Conservation (phyloP, 2,797 vertebrate genomes). For the Mastacembelus armatus region DNA sequence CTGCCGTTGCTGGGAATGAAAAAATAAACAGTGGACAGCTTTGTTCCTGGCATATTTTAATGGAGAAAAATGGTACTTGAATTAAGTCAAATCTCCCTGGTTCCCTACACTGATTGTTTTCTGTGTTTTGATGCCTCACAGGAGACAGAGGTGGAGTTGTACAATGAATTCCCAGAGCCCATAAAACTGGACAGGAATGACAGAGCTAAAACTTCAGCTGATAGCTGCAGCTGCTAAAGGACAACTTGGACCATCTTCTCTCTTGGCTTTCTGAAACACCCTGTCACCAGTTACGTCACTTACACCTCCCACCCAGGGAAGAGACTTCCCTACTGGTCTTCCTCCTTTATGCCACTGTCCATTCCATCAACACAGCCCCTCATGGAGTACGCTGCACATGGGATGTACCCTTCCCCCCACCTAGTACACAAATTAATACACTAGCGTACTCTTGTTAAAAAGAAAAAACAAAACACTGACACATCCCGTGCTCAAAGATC, state of each 20-base stretch:
- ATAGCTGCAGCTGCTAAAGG: conserved; percentile 94
- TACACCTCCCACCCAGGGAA: conserved; percentile 60
- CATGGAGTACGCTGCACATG: conserved; percentile 63
- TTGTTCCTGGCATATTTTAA: neutral
- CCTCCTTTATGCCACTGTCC: conserved; percentile 65
- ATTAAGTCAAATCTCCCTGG: neutral
- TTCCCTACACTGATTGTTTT: neutral
- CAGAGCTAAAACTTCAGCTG: conserved; percentile 88
- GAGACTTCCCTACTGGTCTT: conserved; percentile 71
- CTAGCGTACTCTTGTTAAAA: conserved; percentile 44
- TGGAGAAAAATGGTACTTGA: neutral
- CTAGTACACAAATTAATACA: conserved; percentile 63
- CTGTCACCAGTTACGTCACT: conserved; percentile 61
- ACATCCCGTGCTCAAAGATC: conserved; percentile 65
- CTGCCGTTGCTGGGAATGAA: neutral
- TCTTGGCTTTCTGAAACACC: conserved; percentile 71
- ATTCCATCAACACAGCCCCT: conserved; percentile 53
- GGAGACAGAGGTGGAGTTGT: conserved; percentile 95
- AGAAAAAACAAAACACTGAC: conserved; percentile 37
- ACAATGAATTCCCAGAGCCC: conserved; percentile 94
- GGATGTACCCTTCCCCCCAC: conserved; percentile 48
- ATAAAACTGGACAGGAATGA: conserved; percentile 95
- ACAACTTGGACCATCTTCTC: conserved; percentile 71
- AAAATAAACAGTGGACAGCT: neutral
- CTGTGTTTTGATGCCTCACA: conserved; percentile 50